Conservation (phyloP, 2,888 invertebrate genomes). For the Megaustenia siamemsis region DNA sequence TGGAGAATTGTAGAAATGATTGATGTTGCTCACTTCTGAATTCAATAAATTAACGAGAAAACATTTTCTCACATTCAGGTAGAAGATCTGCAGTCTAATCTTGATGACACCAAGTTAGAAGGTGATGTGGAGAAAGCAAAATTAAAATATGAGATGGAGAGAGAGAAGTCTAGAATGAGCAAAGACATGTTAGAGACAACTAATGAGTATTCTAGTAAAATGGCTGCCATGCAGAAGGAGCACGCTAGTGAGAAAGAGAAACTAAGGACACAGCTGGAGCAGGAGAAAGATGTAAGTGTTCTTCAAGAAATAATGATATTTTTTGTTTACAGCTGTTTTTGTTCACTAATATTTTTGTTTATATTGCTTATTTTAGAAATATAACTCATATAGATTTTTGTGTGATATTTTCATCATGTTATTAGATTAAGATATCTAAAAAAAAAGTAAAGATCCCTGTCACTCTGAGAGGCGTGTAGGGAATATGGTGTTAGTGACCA, state of each 20-base stretch:
- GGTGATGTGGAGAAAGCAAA: conserved; percentile 64
- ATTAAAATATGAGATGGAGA: conserved; percentile 66
- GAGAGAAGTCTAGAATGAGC: conserved; percentile 66
- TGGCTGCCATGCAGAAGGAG: conserved; percentile 65
- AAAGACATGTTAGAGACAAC: conserved; percentile 69
- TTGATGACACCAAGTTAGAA: conserved; percentile 61
- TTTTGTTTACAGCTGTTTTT: too few species aligned
- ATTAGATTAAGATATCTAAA: too few species aligned
- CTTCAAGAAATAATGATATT: too few species aligned
- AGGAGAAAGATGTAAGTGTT: conserved; percentile 63
- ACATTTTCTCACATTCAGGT: conserved; percentile 58
- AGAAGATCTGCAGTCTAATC: conserved; percentile 59
- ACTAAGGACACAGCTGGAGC: conserved; percentile 62
- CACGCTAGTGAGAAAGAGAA: conserved; percentile 64
- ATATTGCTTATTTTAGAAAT: too few species aligned
- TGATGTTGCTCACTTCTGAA: neutral
- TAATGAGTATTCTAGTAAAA: conserved; percentile 69
- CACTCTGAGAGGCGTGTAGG: too few species aligned
- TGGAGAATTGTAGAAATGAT: neutral
- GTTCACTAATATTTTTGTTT: too few species aligned
- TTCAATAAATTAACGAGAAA: neutral
- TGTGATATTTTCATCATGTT: too few species aligned
- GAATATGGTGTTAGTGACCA: too few species aligned
- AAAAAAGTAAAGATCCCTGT: too few species aligned
- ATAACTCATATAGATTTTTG: too few species aligned